Conservation (phyloP, 2,888 invertebrate species). For the Epinotia bilunana region DNA sequence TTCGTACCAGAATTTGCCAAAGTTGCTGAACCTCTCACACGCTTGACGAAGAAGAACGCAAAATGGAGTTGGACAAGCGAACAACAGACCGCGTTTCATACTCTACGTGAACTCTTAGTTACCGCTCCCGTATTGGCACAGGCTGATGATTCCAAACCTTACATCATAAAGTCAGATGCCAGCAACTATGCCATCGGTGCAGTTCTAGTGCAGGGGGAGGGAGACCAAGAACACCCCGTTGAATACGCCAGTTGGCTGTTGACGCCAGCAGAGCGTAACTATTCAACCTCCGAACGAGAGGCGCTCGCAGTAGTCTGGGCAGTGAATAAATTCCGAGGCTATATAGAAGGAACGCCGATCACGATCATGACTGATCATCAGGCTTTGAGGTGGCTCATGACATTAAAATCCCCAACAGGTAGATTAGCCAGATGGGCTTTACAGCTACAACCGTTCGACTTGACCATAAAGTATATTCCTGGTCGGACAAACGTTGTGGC, state of each 20-base stretch:
- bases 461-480: background rate
- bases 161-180: background rate
- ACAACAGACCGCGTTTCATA: background rate
- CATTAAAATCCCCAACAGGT: background rate
- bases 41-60: no score
- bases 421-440: background rate
- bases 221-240: slow-evolving; percentile 4
- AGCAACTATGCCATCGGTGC: slow-evolving; percentile 9
- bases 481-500: background rate
- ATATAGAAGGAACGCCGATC: background rate
- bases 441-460: background rate
- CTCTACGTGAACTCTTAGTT: background rate
- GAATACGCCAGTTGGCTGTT: background rate
- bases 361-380: slow-evolving; percentile 8
- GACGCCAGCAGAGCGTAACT: background rate
- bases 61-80: no score
- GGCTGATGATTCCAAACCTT: background rate
- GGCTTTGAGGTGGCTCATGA: background rate
- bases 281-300: background rate
- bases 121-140: background rate
- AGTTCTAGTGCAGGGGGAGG: slow-evolving; percentile 14
- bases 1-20: background rate
- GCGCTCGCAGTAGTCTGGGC: background rate
- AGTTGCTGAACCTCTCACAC: no score
- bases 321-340: background rate